phyloP scores from a whole-genome alignment of 2,113 vertebrate species.

The Calonectris borealis region DNA sequence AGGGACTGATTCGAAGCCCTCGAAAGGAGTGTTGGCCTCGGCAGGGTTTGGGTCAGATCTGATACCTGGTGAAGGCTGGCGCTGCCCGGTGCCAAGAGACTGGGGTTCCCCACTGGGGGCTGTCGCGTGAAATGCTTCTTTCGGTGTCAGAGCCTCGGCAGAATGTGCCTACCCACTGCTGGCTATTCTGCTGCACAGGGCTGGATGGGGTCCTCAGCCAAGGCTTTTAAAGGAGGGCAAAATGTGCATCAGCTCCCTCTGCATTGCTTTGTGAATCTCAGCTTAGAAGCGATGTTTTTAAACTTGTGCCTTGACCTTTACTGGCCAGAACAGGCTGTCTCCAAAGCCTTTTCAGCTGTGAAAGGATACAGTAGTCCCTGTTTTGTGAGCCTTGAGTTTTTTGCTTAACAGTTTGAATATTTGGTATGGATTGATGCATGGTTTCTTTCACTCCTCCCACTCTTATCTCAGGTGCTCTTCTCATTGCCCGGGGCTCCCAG shows the following conservation, averaged over 20 bases:
- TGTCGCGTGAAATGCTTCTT: background rate
- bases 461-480: background rate
- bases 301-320: background rate
- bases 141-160: background rate
- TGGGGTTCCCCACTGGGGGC: background rate
- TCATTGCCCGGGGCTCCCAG: background rate
- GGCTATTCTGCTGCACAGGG: accelerated
- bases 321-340: background rate
- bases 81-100: background rate
- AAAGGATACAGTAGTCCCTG: background rate
- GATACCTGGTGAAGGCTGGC: background rate
- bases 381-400: background rate
- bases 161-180: background rate
- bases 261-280: background rate
- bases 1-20: background rate
- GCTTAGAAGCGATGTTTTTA: background rate
- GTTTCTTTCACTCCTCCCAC: background rate
- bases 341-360: background rate
- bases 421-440: background rate
- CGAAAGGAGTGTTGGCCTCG: accelerated
- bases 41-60: background rate
- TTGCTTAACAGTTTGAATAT: background rate
- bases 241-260: background rate
- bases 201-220: accelerated
- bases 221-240: background rate